phyloP scores from a whole-genome alignment of 2,888 invertebrate species.

The Desoria tigrina region DNA sequence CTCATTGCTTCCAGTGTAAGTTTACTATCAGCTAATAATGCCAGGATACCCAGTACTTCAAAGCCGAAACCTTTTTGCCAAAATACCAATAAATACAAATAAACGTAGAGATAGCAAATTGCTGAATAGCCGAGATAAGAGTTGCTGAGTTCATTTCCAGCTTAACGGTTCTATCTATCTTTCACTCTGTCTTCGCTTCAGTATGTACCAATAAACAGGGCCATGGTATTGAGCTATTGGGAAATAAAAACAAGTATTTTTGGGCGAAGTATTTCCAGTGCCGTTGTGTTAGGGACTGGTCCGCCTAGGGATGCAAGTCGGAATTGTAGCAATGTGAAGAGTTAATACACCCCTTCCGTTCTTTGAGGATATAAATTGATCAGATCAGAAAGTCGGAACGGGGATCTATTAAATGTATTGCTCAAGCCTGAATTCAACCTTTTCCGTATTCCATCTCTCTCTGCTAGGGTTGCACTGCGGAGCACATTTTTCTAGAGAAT shows the following conservation, averaged over 20 bases:
- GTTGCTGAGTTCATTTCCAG: neutral
- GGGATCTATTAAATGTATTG: neutral
- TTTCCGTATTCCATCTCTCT: neutral
- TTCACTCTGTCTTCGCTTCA: slow-evolving; percentile 1
- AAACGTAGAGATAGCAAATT: neutral
- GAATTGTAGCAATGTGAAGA: too few relatives aligned
- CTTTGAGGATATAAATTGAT: slow-evolving; percentile 1
- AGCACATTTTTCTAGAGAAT: slow-evolving; percentile 7
- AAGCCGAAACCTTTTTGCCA: neutral
- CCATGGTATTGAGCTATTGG: too few relatives aligned
- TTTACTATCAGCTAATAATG: slow-evolving; percentile 13
- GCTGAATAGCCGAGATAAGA: neutral
- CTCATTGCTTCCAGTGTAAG: slow-evolving; percentile 68
- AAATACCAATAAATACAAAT: neutral
- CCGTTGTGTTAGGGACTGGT: too few relatives aligned
- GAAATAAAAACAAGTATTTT: too few relatives aligned
- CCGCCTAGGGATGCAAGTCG: too few relatives aligned
- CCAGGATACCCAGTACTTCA: too few relatives aligned
- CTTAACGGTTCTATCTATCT: neutral
- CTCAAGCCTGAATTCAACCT: neutral
- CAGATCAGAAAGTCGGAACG: neutral
- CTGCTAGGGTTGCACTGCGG: neutral
- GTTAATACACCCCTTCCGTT: neutral
- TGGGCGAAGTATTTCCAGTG: too few relatives aligned
- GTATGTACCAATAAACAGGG: neutral